Percentiles rank a stretch among this genome's conserved stretches.
Evolutionary conservation across 2,797 vertebrate genomes (phyloP).

Genomic region (Prunella strophiata): DNA sequence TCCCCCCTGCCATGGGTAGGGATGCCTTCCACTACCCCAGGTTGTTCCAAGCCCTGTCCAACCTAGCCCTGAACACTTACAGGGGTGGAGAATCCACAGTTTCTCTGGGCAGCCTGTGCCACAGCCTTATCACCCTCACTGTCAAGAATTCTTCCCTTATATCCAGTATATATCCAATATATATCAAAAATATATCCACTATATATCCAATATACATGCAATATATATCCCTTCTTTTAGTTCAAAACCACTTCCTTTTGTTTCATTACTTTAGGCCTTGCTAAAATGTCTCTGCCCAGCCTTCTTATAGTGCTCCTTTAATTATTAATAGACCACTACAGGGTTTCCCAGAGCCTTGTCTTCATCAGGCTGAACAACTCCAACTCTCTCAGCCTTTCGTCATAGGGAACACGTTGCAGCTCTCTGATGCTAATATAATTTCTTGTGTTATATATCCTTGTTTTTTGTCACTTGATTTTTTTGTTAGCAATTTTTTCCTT

Average conservation of each 20-base stretch:
- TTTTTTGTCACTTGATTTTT: not conserved
- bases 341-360: not conserved
- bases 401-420: fast-evolving
- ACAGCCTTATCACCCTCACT: fast-evolving
- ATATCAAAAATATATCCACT: not conserved
- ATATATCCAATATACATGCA: not conserved
- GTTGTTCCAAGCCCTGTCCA: fast-evolving
- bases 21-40: fast-evolving
- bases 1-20: not conserved
- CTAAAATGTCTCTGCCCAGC: not conserved
- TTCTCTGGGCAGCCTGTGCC: not conserved
- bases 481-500: not conserved
- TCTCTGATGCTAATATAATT: not conserved
- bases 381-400: not conserved
- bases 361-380: not conserved
- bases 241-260: not conserved
- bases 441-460: fast-evolving
- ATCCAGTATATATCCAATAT: not conserved
- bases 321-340: not conserved
- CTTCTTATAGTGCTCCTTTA: not conserved
- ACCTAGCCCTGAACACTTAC: fast-evolving
- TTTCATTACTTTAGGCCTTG: not conserved
- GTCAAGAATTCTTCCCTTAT: not conserved
- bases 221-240: no score
- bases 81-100: fast-evolving